These are phyloP conservation scores for Hirtodrosophila trivittata DNA, from an alignment of 2,888 invertebrate genomes.

Conservation along the genomic window DNA sequence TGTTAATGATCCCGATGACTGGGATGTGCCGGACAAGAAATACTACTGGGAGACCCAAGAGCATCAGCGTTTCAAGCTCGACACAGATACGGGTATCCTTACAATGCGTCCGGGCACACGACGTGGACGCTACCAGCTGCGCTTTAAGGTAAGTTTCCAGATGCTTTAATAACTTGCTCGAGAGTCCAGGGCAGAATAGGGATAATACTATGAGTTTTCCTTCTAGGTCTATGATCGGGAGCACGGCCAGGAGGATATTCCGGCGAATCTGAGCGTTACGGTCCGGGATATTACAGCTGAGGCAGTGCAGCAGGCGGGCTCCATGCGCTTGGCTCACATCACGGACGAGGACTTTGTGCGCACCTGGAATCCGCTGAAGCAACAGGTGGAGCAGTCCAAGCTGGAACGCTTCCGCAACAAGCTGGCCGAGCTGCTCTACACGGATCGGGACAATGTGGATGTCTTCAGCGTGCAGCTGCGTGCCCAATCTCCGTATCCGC, in stretches of 20 bases:
- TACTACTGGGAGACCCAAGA: slow-evolving; percentile 96
- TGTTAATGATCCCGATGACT: slow-evolving; percentile 98
- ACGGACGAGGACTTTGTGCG: slow-evolving; percentile 97
- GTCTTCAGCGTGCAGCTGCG: slow-evolving; percentile 97
- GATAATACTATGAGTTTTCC: background rate
- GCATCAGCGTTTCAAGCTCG: slow-evolving; percentile 93
- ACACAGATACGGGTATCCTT: slow-evolving; percentile 96
- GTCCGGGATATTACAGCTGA: slow-evolving; percentile 97
- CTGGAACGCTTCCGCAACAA: slow-evolving; percentile 94
- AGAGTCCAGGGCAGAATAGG: too few relatives aligned
- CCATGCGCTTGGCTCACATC: slow-evolving; percentile 94
- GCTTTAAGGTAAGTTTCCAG: slow-evolving; percentile 85
- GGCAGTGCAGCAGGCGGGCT: slow-evolving; percentile 97
- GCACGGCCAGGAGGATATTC: slow-evolving; percentile 96
- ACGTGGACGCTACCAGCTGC: slow-evolving; percentile 92
- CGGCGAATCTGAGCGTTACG: slow-evolving; percentile 96
- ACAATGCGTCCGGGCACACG: slow-evolving; percentile 96
- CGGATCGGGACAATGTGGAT: slow-evolving; percentile 94
- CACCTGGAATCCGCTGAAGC: slow-evolving; percentile 95
- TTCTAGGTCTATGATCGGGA: slow-evolving; percentile 92
- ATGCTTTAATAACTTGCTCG: too few relatives aligned
- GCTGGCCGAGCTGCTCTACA: slow-evolving; percentile 92
- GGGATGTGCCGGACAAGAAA: slow-evolving; percentile 98
- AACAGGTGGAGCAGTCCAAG: slow-evolving; percentile 92
- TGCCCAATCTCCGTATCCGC: slow-evolving; percentile 91